These are phyloP conservation scores for Drosophila pseudotalamancana DNA, from an alignment of 2,888 invertebrate species.

Conservation along the genomic window DNA sequence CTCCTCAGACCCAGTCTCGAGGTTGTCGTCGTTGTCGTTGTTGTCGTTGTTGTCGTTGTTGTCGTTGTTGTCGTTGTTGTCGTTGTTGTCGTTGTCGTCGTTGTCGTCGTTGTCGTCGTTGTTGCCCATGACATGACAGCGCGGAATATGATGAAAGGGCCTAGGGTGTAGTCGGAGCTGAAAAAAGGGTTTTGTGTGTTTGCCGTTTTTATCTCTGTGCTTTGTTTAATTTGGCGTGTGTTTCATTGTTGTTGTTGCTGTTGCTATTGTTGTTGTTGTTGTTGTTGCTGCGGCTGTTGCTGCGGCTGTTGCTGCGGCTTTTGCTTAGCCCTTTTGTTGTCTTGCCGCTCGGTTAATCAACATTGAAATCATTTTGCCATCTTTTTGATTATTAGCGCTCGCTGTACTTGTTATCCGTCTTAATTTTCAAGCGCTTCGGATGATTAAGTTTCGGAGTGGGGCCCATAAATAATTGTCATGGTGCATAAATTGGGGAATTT, in stretches of 20 bases:
- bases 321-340: conserved; percentile 71
- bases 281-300: no score
- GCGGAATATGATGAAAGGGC: conserved; percentile 81
- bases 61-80: conserved; percentile 34
- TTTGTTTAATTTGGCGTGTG: conserved; percentile 76
- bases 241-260: conserved; percentile 45
- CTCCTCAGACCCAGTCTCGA: conserved; percentile 31
- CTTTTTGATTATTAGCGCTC: conserved; percentile 74
- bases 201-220: conserved; percentile 52
- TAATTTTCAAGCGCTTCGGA: conserved; percentile 47
- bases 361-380: conserved; percentile 79
- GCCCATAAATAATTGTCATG: conserved; percentile 67
- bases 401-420: conserved; percentile 41
- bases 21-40: conserved; percentile 47
- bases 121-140: conserved; percentile 76
- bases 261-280: conserved; percentile 38
- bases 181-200: conserved; percentile 54
- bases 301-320: conserved; percentile 40
- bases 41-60: conserved; percentile 45
- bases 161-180: conserved; percentile 51
- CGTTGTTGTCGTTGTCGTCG: conserved; percentile 65
- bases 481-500: conserved; percentile 41
- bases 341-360: conserved; percentile 76
- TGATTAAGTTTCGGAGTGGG: conserved; percentile 67
- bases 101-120: conserved; percentile 37